phyloP scores from a whole-genome alignment of 2,797 vertebrate genomes.

The Dermochelys coriacea region DNA sequence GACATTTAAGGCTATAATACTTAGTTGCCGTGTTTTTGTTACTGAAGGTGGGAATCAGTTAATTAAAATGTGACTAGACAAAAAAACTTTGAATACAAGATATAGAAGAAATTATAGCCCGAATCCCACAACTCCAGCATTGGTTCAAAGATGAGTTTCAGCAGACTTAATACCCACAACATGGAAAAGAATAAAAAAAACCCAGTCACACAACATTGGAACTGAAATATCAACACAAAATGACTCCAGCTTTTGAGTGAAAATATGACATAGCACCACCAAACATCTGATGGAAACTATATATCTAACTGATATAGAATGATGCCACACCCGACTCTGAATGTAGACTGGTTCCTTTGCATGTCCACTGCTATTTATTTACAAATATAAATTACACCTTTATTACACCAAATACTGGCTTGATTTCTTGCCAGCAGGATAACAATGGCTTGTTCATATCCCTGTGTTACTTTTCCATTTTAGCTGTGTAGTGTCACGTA shows the following conservation, averaged over 20 bases:
- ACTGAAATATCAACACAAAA: neutral
- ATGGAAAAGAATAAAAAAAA: neutral
- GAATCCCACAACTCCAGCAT: neutral
- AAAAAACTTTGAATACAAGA: constrained; percentile 10
- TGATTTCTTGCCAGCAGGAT: constrained; percentile 36
- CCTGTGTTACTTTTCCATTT: neutral
- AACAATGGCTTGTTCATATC: constrained; percentile 29
- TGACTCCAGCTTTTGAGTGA: neutral
- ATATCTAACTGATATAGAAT: neutral
- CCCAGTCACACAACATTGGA: neutral
- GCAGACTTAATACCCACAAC: neutral
- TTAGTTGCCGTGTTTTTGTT: neutral
- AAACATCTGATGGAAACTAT: too few species aligned
- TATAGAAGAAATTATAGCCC: neutral
- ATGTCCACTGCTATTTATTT: neutral
- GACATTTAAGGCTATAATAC: neutral
- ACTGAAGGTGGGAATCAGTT: neutral
- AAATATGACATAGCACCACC: constrained; percentile 23
- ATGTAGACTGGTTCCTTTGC: neutral
- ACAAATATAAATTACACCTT: neutral
- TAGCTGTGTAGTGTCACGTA: neutral
- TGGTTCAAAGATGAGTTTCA: neutral
- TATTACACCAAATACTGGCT: neutral
- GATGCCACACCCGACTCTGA: neutral
- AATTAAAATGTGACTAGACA: constrained; percentile 29